A percentile compares a stretch with the other conserved stretches of the same genome.
Evolutionary conservation across 2,888 invertebrate species (phyloP).

Genomic region (Hybos culiciformis): DNA sequence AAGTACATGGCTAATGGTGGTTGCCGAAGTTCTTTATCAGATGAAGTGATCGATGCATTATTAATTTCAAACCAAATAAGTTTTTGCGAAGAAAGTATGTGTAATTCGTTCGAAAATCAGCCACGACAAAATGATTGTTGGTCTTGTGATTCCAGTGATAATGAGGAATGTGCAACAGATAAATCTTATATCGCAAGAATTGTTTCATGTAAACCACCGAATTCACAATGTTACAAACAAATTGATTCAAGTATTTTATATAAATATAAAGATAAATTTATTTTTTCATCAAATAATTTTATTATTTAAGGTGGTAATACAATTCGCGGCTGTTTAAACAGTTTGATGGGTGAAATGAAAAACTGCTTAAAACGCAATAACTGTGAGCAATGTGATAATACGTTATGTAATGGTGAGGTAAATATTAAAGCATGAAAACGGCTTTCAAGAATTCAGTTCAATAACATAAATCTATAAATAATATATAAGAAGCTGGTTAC

Average conservation of each 20-base stretch:
- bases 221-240: constrained; percentile 19
- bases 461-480: too few species aligned
- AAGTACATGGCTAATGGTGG: constrained; percentile 20
- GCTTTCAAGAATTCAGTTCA: too few species aligned
- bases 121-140: constrained; percentile 21
- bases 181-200: constrained; percentile 15
- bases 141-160: constrained; percentile 23
- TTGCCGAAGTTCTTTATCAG: constrained; percentile 22
- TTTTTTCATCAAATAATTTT: too few species aligned
- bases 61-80: constrained; percentile 18
- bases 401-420: too few species aligned
- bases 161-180: constrained; percentile 23
- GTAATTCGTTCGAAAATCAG: constrained; percentile 20
- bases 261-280: background rate
- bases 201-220: constrained; percentile 18
- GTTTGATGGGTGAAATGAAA: too few species aligned
- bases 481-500: too few species aligned
- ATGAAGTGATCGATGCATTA: constrained; percentile 21
- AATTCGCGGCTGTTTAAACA: too few species aligned
- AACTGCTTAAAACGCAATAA: too few species aligned
- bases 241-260: constrained; percentile 19
- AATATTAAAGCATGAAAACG: too few species aligned
- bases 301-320: too few species aligned
- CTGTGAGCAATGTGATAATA: too few species aligned
- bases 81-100: constrained; percentile 20